Evolutionary conservation across 1,140 invertebrate species (phyloP).

Genomic region (Plectus sambesii): DNA sequence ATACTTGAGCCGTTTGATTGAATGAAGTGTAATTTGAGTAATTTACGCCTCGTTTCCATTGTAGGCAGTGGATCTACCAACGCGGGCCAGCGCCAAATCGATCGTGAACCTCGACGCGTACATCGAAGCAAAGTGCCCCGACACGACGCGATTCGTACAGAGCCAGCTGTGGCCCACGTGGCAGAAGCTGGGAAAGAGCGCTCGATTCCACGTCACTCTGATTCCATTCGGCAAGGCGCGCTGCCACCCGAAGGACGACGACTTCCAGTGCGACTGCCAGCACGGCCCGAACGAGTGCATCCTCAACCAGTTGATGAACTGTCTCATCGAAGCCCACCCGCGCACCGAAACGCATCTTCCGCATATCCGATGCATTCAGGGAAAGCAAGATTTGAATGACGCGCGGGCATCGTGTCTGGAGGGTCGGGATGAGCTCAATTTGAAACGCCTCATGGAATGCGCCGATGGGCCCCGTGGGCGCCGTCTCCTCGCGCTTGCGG

Average conservation of each 20-base stretch:
- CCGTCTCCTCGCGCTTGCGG: constrained; percentile 32
- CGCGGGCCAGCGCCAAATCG: no score
- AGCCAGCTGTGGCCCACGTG: constrained; percentile 37
- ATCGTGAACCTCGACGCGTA: constrained; percentile 26
- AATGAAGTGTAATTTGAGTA: no score
- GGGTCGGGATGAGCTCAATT: constrained; percentile 13
- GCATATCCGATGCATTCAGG: constrained; percentile 38
- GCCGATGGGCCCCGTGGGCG: constrained; percentile 30
- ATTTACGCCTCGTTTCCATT: no score
- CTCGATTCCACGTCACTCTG: constrained; percentile 32
- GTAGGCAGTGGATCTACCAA: no score
- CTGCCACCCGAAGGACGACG: constrained; percentile 31
- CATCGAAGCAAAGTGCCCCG: constrained; percentile 44
- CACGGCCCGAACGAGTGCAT: constrained; percentile 39
- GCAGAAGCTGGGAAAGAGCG: constrained; percentile 22
- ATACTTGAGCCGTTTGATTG: no score
- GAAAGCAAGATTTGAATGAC: constrained; percentile 23
- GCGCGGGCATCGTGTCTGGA: constrained; percentile 25
- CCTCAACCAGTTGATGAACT: constrained; percentile 45
- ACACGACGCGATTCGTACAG: constrained; percentile 39
- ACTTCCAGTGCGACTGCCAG: constrained; percentile 40
- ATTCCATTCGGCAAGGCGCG: constrained; percentile 43
- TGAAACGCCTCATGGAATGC: constrained; percentile 26
- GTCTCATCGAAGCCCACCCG: constrained; percentile 32
- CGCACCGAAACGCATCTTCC: constrained; percentile 30